These are phyloP conservation scores for Oeneis ivallda DNA, from an alignment of 2,888 invertebrate species.

Conservation along the genomic window DNA sequence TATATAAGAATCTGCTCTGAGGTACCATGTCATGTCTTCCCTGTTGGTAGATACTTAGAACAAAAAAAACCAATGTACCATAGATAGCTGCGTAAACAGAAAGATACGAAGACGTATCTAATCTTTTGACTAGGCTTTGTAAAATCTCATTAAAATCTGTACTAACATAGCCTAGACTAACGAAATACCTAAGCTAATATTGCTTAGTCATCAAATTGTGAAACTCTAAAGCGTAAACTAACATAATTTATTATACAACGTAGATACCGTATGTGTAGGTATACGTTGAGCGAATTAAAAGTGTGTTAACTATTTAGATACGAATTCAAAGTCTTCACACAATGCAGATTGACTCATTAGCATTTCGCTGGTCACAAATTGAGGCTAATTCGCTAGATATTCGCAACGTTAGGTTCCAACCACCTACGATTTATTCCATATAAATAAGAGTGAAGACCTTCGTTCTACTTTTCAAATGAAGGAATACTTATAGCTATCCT, in stretches of 20 bases:
- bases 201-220: neutral
- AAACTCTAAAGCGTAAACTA: neutral
- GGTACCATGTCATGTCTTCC: too few species aligned
- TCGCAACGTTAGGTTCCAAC: conserved; percentile 47
- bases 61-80: too few species aligned
- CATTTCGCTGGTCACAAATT: conserved; percentile 51
- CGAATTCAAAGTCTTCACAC: conserved; percentile 21
- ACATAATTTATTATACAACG: conserved; percentile 20
- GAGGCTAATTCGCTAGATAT: conserved; percentile 53
- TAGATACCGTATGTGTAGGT: neutral
- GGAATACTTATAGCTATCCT: conserved; percentile 8
- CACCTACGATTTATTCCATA: conserved; percentile 54
- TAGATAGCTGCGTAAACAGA: too few species aligned
- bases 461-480: conserved; percentile 28
- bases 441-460: conserved; percentile 37
- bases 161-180: neutral
- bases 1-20: too few species aligned
- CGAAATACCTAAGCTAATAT: neutral
- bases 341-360: conserved; percentile 23
- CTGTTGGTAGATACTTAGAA: too few species aligned
- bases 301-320: conserved; percentile 23
- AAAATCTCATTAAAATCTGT: neutral
- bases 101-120: too few species aligned
- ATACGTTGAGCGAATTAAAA: conserved; percentile 4
- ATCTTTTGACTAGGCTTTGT: too few species aligned